phyloP scores from a whole-genome alignment of 2,888 invertebrate genomes.

The Copidosoma aretas region DNA sequence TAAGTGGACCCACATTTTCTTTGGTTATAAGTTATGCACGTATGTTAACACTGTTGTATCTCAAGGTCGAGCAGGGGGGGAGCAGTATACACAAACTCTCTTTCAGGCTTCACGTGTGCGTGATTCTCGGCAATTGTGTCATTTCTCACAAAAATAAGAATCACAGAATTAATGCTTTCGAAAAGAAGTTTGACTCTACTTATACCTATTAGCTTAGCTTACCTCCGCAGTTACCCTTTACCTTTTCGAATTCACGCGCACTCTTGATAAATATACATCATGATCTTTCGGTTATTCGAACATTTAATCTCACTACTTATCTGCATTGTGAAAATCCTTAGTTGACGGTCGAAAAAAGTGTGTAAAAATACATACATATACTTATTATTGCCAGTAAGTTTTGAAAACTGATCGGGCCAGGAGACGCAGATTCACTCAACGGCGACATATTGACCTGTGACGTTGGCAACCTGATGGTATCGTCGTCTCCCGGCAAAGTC shows the following conservation, averaged over 20 bases:
- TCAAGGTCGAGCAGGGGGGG: background rate
- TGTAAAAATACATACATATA: too few species aligned
- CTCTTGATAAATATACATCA: slow-evolving; percentile 16
- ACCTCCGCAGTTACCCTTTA: background rate
- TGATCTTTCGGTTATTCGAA: slow-evolving; percentile 20
- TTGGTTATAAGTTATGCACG: slow-evolving; percentile 34
- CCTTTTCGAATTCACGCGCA: slow-evolving; percentile 10
- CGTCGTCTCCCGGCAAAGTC: slow-evolving; percentile 91
- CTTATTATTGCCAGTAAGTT: too few species aligned
- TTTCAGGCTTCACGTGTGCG: slow-evolving; percentile 27
- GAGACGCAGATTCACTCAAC: slow-evolving; percentile 28
- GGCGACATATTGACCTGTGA: slow-evolving; percentile 74
- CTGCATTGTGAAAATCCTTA: slow-evolving; percentile 21
- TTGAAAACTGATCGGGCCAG: too few species aligned
- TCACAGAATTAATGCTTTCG: slow-evolving; percentile 16
- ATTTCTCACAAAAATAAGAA: slow-evolving; percentile 14
- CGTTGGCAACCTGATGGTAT: slow-evolving; percentile 89
- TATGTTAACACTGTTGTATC: slow-evolving; percentile 11
- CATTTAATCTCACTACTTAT: slow-evolving; percentile 23
- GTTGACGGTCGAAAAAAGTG: too few species aligned
- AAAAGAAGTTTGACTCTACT: too few species aligned
- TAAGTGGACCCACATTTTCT: slow-evolving; percentile 38
- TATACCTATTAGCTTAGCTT: background rate
- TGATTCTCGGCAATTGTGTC: slow-evolving; percentile 25
- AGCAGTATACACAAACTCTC: slow-evolving; percentile 23